phyloP scores from a whole-genome alignment of 2,797 vertebrate genomes.

The Esox lucius region DNA sequence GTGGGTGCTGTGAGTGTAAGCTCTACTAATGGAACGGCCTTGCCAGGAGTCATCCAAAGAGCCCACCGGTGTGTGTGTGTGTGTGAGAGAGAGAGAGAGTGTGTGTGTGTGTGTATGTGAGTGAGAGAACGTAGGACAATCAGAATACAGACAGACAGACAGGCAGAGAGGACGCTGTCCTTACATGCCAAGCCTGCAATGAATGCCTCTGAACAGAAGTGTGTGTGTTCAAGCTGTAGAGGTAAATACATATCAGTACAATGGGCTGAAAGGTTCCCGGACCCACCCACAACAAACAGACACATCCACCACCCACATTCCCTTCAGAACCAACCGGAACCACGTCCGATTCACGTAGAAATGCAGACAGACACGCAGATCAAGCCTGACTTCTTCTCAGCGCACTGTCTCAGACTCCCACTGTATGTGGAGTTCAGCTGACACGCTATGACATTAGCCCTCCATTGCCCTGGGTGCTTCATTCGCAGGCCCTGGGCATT shows the following conservation, averaged over 20 bases:
- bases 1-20: not conserved
- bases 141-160: not conserved
- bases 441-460: slow-evolving; percentile 47
- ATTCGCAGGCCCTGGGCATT: slow-evolving; percentile 63
- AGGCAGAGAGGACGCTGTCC: not conserved
- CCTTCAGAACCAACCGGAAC: not conserved
- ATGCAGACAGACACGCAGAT: not conserved
- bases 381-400: slow-evolving; percentile 2
- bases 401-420: slow-evolving; percentile 42
- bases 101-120: not conserved
- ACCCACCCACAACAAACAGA: not conserved
- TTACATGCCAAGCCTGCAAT: not conserved
- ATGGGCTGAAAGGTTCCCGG: too few species aligned
- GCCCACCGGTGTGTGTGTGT: not conserved
- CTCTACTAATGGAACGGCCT: not conserved
- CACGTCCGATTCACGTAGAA: not conserved
- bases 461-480: slow-evolving; percentile 64
- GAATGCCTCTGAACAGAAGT: not conserved
- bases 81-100: not conserved
- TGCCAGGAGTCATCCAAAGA: not conserved
- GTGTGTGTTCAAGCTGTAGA: too few species aligned
- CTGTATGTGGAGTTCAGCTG: too few species aligned
- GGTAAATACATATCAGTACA: too few species aligned
- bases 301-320: not conserved
- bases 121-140: not conserved